phyloP scores from a whole-genome alignment of 2,888 invertebrate species.

The Arctia plantaginis region DNA sequence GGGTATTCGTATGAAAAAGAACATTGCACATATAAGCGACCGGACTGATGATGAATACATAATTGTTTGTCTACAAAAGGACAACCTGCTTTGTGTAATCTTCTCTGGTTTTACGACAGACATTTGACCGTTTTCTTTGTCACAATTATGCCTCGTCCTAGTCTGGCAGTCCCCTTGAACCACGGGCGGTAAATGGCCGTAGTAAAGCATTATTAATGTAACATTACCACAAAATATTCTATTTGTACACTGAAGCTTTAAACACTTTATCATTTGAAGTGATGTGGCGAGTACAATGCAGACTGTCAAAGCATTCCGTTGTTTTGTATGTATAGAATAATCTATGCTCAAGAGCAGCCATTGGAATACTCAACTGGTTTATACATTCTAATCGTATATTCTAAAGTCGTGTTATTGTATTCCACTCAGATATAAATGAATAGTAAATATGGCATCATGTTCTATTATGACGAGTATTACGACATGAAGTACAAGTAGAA shows the following conservation, averaged over 20 bases:
- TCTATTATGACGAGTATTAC: conserved; percentile 20
- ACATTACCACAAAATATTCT: conserved; percentile 53
- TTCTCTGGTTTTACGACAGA: conserved; percentile 80
- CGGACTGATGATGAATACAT: conserved; percentile 72
- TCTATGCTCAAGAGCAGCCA: conserved; percentile 16
- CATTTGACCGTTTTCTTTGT: conserved; percentile 80
- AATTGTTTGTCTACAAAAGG: conserved; percentile 78
- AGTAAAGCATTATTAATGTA: conserved; percentile 59
- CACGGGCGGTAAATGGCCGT: conserved; percentile 55
- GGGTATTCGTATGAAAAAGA: conserved; percentile 55
- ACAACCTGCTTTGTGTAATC: conserved; percentile 74
- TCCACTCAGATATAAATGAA: conserved; percentile 30
- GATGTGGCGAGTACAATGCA: conserved; percentile 25
- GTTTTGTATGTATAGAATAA: conserved; percentile 28
- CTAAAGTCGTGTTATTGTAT: conserved; percentile 21
- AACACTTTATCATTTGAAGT: conserved; percentile 50
- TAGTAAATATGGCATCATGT: conserved; percentile 27
- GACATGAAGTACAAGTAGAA: conserved; percentile 21
- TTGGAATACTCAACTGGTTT: conserved; percentile 28
- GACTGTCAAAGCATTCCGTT: conserved; percentile 28
- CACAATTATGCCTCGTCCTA: conserved; percentile 67
- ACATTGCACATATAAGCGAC: conserved; percentile 64
- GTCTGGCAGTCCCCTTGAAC: conserved; percentile 58
- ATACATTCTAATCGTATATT: conserved; percentile 24
- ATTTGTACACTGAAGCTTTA: conserved; percentile 44